Evolutionary conservation across 2,797 vertebrate species (phyloP).

Genomic region (Lacerta agilis): DNA sequence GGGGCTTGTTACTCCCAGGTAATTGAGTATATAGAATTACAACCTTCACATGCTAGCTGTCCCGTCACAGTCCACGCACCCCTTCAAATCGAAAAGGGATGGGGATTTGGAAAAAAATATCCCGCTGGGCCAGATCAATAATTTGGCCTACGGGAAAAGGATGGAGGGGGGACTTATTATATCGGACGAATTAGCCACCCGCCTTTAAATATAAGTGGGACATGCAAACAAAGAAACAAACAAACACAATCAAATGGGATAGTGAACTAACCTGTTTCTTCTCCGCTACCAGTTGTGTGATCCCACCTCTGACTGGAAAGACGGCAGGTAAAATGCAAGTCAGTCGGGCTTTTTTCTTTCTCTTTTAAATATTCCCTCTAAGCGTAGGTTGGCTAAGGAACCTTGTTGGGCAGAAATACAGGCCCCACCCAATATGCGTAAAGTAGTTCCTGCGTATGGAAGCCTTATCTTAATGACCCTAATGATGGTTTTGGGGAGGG

Average conservation of each 20-base stretch:
- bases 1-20: no score
- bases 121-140: not conserved
- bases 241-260: not conserved
- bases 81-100: not conserved
- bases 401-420: conserved; percentile 5
- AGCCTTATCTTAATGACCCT: conserved; percentile 36
- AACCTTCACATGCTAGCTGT: no score
- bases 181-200: no score
- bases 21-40: no score
- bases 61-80: no score
- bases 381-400: not conserved
- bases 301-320: not conserved
- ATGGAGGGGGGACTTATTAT: not conserved
- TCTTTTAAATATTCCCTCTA: not conserved
- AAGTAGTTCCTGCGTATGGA: not conserved
- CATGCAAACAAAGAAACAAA: not conserved
- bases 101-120: conserved; percentile 2
- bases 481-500: not conserved
- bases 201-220: not conserved
- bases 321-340: not conserved
- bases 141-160: not conserved
- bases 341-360: not conserved
- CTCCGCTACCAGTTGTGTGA: not conserved
- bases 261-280: conserved; percentile 5
- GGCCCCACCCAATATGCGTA: not conserved